Evolutionary conservation across 2,888 invertebrate genomes (phyloP), one percentile per base, ranked within the genome.

Genomic region (Eubasilissa splendida): DNA sequence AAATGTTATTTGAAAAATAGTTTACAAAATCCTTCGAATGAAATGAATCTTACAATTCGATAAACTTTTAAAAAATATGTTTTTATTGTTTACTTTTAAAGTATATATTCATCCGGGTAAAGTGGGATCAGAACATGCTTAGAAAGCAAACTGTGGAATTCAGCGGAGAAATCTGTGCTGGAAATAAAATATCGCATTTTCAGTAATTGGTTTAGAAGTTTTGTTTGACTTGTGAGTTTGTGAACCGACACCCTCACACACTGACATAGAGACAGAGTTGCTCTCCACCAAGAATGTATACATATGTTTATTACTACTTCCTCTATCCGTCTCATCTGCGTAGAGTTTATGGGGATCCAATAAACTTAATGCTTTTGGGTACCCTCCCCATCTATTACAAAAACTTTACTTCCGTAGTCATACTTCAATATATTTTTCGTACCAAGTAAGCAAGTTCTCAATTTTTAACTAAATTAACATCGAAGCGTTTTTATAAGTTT

Each of bases 271-370:
- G 54, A 71, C 71, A 71, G 56, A 54, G 54, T 71, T 71, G 71
- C 71, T n/a, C 22, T 63, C 12, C 71, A 12, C 31, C 7, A 53
- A 31, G 54, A 5, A 56, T 14, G 11, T 22, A n/a, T 71, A 56
- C 54, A 71, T 53, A 71, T 54, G 54, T 71, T 71, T 71, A 71
- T 71, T 71, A 54, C 54, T 52, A 14, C 50, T 53, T 11, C 54
- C 71, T 71, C 53, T 31, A 71, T 71, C 56, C 8, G 54, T 71
- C 71, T 71, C 71, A 71, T 71, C 71, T 54, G 22, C 31, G 71
- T 22, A 22, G 71, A 71, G 31, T 71, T 71, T 71, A 71, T 71
- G 71, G 54, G 54, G 56, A 71, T 71, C 71, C 71, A 71, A 71
- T 71, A 71, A 56, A 71, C 71, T 56, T 71, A 71, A 71, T 71